Percentiles rank a stretch among this genome's conserved stretches.
Conservation (phyloP, 2,888 invertebrate genomes). For the Octonoba sinensis region DNA sequence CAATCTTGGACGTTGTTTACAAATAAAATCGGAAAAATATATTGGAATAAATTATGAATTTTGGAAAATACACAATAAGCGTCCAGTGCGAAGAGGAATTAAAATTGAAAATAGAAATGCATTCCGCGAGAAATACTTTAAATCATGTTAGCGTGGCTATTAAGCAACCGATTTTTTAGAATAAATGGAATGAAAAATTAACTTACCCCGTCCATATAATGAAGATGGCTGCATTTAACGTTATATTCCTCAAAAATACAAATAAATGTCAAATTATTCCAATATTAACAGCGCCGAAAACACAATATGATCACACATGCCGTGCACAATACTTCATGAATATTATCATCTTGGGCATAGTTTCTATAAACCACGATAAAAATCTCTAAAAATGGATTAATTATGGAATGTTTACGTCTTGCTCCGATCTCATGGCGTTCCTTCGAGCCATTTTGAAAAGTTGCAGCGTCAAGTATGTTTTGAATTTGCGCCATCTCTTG, state of each 20-base stretch:
- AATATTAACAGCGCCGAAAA: neutral
- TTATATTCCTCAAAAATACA: constrained; percentile 16
- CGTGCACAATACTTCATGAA: neutral
- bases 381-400: constrained; percentile 2
- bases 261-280: constrained; percentile 12
- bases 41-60: neutral
- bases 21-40: neutral
- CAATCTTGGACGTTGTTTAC: neutral
- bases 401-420: neutral
- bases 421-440: constrained; percentile 3
- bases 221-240: constrained; percentile 51
- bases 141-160: too few species aligned
- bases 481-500: constrained; percentile 41
- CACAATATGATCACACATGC: neutral
- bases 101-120: too few species aligned
- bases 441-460: constrained; percentile 41
- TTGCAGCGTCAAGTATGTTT: constrained; percentile 26
- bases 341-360: neutral
- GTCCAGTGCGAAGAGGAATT: too few species aligned
- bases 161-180: too few species aligned
- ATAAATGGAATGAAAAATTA: too few species aligned
- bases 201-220: constrained; percentile 49
- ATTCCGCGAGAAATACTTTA: too few species aligned
- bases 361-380: neutral
- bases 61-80: neutral